Evolutionary conservation across 2,797 vertebrate genomes (phyloP), one percentile per base, ranked within the genome.

Genomic region (Odontamblyopus lacepedii): DNA sequence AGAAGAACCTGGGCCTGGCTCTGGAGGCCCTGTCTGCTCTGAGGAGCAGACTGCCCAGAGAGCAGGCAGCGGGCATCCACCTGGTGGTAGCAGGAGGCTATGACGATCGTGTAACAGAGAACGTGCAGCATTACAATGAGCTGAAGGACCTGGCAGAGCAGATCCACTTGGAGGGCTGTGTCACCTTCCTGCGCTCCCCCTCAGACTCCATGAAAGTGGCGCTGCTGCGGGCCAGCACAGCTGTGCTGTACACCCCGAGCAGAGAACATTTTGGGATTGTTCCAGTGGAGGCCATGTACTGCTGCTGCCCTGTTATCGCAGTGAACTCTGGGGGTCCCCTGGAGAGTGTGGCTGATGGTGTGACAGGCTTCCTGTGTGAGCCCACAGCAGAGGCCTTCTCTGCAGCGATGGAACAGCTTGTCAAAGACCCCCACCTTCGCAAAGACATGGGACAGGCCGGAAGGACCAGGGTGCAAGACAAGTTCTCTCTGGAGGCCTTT

Each of bases 181-280:
- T 98, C 74, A 97, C 96, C 71, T 98, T 99, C 69, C 75, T 99
- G 84, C 95, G 95, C 32, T 99, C 98, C 0, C 97, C 97, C 75
- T 96, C 97, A 0, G 97, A 99, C 72, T 90, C 87, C 5, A 92
- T 96, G 87, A 99, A 99, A 86, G 91, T 96, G 63, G 93, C 94
- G 2, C 94, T 99, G 75, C 93, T 97, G 48, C 93, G 59, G 2
- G 89, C 89, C 65, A 94, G 94, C 67, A 62, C 90, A 0, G 97
- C 96, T 2, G 97, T 99, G 76, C 94, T 99, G 16, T 99, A 99
- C 81, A 99, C 98, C 13, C 98, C 98, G 0, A 97, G 95, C 90
- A 95, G 96, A 50, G 98, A 99, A 83, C 98, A 99, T 83, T 99
- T 99, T 38, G 98, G 98, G 79, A 98, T 99, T 4, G 98, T 99